Evolutionary conservation across 2,797 vertebrate genomes (phyloP).

Genomic region (Ibycter americanus): DNA sequence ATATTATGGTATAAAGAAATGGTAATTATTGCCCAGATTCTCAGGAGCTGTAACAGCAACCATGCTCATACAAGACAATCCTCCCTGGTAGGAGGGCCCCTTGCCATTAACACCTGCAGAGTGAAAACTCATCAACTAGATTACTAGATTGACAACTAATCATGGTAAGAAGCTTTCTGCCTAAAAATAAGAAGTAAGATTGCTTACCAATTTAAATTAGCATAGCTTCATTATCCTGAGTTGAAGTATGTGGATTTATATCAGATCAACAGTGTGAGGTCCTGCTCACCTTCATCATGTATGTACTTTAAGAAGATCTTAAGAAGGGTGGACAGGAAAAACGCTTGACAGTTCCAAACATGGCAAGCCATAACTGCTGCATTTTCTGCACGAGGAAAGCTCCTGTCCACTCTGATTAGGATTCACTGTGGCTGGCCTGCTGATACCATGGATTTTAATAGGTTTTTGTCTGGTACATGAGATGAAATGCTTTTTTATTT

Average conservation of each 20-base stretch:
- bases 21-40: not conserved
- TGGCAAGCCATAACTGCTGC: not conserved
- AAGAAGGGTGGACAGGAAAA: not conserved
- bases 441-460: not conserved
- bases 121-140: not conserved
- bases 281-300: not conserved
- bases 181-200: constrained; percentile 44
- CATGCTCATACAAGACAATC: not conserved
- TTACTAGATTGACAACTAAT: not conserved
- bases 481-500: not conserved
- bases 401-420: not conserved
- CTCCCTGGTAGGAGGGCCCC: not conserved
- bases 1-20: not conserved
- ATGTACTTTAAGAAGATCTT: not conserved
- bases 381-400: not conserved
- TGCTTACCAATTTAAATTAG: not conserved
- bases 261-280: not conserved
- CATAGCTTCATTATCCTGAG: not conserved
- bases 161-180: not conserved
- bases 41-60: not conserved
- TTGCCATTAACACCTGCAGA: not conserved
- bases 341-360: not conserved
- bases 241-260: not conserved
- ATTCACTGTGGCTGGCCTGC: not conserved
- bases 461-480: not conserved